These are phyloP conservation scores for Naja naja DNA, from an alignment of 2,113 vertebrate species.

Conservation along the genomic window DNA sequence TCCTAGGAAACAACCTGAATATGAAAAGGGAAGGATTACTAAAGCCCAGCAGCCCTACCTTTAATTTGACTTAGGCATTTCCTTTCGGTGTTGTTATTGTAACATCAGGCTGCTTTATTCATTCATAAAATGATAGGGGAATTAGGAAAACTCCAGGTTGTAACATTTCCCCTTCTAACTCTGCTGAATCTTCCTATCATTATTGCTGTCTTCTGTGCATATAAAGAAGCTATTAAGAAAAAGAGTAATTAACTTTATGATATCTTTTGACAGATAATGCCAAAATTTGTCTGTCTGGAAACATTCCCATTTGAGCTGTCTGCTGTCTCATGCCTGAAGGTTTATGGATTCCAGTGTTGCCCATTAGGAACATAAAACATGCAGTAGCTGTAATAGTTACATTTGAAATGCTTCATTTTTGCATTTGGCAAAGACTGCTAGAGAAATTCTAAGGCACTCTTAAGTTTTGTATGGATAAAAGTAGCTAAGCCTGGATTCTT, in stretches of 20 bases:
- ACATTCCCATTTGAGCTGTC: not conserved
- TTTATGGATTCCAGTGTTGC: not conserved
- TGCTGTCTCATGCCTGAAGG: not conserved
- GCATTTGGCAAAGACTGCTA: not conserved
- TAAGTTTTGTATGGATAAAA: not conserved
- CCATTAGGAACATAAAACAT: not conserved
- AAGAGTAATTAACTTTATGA: not conserved
- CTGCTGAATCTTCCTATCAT: not conserved
- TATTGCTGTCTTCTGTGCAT: not conserved
- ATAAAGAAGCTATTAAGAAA: not conserved
- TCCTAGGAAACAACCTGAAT: slow-evolving; percentile 17
- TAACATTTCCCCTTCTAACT: not conserved
- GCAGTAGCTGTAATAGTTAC: not conserved
- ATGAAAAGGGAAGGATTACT: not conserved
- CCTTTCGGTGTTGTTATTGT: not conserved
- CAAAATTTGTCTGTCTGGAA: not conserved
- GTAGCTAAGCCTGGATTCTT: not conserved
- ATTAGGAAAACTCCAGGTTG: not conserved
- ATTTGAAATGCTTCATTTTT: not conserved
- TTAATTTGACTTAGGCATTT: not conserved
- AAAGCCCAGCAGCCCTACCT: not conserved
- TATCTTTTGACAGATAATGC: not conserved
- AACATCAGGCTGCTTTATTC: not conserved
- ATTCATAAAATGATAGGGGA: not conserved
- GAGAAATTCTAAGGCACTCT: not conserved